Conservation (phyloP, 2,113 vertebrate species). For the Origma solitaria region DNA sequence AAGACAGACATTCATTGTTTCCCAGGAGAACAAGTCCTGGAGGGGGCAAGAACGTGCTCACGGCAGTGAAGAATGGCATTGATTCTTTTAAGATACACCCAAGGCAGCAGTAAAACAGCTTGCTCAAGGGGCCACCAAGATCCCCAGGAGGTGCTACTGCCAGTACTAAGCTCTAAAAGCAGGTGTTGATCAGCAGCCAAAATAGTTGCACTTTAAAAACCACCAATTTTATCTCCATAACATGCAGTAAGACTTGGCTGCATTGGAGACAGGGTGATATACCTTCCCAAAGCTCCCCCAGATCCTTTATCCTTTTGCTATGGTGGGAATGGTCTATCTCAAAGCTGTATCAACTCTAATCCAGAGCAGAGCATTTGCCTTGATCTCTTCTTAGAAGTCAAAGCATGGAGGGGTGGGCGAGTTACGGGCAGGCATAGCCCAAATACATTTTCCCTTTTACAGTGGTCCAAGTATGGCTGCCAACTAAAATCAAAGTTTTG, state of each 20-base stretch:
- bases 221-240: not conserved
- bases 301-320: not conserved
- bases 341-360: not conserved
- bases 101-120: not conserved
- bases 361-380: not conserved
- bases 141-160: too few relatives aligned
- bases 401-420: not conserved
- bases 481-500: slow-evolving; percentile 47
- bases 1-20: not conserved
- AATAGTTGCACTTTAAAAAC: not conserved
- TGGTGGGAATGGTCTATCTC: not conserved
- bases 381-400: not conserved
- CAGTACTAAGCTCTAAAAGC: not conserved
- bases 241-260: not conserved
- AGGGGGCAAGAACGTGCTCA: not conserved
- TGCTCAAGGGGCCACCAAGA: not conserved
- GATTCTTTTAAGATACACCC: not conserved
- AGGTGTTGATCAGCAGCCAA: not conserved
- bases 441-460: slow-evolving; percentile 39
- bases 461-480: slow-evolving; percentile 24
- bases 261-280: not conserved
- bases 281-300: not conserved
- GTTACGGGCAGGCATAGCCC: not conserved
- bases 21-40: not conserved
- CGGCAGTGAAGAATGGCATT: not conserved